phyloP scores from a whole-genome alignment of 2,888 invertebrate species.

The Lepeophtheirus nordmannii region DNA sequence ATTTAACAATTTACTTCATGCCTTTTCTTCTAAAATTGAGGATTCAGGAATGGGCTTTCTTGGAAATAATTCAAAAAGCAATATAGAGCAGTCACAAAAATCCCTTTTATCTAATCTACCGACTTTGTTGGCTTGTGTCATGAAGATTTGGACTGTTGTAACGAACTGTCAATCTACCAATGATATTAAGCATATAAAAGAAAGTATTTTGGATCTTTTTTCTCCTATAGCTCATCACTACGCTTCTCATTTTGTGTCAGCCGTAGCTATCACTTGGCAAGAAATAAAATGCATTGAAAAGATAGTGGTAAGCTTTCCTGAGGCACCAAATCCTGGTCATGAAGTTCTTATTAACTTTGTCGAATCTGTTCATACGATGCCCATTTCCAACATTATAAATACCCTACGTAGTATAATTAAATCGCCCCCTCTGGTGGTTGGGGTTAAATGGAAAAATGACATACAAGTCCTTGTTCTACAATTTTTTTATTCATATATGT shows the following conservation, averaged over 20 bases:
- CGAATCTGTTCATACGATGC: slow-evolving; percentile 62
- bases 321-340: slow-evolving; percentile 10
- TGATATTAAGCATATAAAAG: slow-evolving; percentile 51
- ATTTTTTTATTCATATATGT: slow-evolving; percentile 50
- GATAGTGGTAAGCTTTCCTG: not conserved
- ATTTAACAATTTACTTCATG: slow-evolving; percentile 61
- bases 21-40: slow-evolving; percentile 51
- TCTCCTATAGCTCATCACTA: slow-evolving; percentile 70
- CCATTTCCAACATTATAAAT: slow-evolving; percentile 64
- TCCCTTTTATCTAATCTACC: slow-evolving; percentile 62
- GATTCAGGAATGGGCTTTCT: slow-evolving; percentile 32
- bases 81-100: slow-evolving; percentile 42
- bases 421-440: slow-evolving; percentile 17
- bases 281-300: slow-evolving; percentile 31
- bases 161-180: slow-evolving; percentile 39
- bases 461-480: slow-evolving; percentile 67
- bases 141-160: slow-evolving; percentile 60
- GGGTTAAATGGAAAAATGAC: slow-evolving; percentile 34
- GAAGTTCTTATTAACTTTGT: slow-evolving; percentile 57
- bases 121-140: slow-evolving; percentile 59
- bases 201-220: slow-evolving; percentile 61
- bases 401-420: slow-evolving; percentile 65
- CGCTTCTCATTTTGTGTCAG: slow-evolving; percentile 59
- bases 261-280: slow-evolving; percentile 71
- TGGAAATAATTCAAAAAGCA: not conserved